These are phyloP conservation scores for Leguminivora glycinivorella DNA, from an alignment of 1,140 invertebrate species.

Conservation along the genomic window DNA sequence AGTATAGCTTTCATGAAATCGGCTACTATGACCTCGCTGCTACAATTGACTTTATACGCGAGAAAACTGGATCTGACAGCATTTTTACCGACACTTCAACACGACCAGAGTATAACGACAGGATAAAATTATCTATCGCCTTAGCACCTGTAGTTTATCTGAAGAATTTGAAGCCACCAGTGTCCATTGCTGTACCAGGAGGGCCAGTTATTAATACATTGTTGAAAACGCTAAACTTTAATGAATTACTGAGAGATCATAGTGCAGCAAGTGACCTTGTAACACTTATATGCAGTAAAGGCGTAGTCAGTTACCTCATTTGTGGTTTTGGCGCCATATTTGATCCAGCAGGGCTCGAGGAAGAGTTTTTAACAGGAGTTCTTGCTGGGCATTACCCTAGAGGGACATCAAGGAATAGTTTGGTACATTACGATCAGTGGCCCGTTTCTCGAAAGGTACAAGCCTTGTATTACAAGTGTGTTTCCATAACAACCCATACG, in stretches of 20 bases:
- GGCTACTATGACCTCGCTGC: neutral
- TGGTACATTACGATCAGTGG: conserved; percentile 6
- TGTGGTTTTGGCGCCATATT: neutral
- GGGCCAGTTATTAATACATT: neutral
- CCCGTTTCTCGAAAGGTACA: too few species aligned
- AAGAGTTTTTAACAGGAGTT: neutral
- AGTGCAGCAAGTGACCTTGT: neutral
- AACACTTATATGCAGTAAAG: neutral
- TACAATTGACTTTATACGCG: neutral
- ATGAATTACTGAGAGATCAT: conserved; percentile 1
- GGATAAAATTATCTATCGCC: neutral
- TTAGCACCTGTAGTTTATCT: neutral
- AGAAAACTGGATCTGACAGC: neutral
- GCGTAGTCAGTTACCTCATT: neutral
- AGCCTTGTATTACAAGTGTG: too few species aligned
- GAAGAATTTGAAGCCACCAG: neutral
- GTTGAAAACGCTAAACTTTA: neutral
- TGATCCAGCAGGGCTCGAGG: neutral
- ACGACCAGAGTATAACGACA: neutral
- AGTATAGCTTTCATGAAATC: neutral
- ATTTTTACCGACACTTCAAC: neutral
- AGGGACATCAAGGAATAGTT: neutral
- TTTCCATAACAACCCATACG: too few species aligned
- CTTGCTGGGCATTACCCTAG: neutral
- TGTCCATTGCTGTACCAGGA: neutral